Evolutionary conservation across 1,140 invertebrate species (phyloP), one percentile per base, ranked within the genome.

Genomic region (Oryzaephilus surinamensis): DNA sequence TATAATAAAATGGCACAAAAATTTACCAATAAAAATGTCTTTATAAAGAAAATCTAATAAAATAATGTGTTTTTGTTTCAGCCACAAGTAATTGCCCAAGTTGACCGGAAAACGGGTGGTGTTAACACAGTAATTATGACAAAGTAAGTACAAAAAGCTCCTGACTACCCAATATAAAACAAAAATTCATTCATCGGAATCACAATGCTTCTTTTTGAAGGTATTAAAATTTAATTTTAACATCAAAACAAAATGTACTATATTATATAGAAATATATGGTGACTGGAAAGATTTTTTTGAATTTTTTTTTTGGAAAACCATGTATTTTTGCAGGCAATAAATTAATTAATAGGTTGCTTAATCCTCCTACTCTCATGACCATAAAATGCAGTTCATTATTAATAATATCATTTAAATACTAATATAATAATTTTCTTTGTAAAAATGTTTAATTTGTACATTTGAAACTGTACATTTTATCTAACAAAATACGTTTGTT

Each of bases 101-200:
- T 57, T 35, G 59, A 60, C 53, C 52, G 57, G 48, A 61, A 61
- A 60, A 52, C 47, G 49, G 57, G 53, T 50, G 59, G 54, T 50
- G 56, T 61, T 42, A 58, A 54, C 51, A 52, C 55, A 34, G 49
- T 56, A 23, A 41, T 61, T 39, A 61, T 61, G 57, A 51, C 56
- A 49, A 61, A 59, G 59, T 61, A 60, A 61, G 59, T 58, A 54
- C 40, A 48, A 48, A 24, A 44, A 45, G 48, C 46, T 56, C 46
- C 48, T 39, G 12, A 30, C 28, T 31, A 11, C 16, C 34, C 30
- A 35, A 35, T 42, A 43, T 29, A 29, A 40, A 27, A 13, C 26
- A 29, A 24, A 31, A 34, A 51, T 37, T 58, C 50, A 58, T 57
- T 50, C 55, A 56, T 50, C 50, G 54, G 56, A 52, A 56, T 53